Base-by-base conservation (phyloP, 2,113 vertebrate species). In the Halcyon malimbica region DNA sequence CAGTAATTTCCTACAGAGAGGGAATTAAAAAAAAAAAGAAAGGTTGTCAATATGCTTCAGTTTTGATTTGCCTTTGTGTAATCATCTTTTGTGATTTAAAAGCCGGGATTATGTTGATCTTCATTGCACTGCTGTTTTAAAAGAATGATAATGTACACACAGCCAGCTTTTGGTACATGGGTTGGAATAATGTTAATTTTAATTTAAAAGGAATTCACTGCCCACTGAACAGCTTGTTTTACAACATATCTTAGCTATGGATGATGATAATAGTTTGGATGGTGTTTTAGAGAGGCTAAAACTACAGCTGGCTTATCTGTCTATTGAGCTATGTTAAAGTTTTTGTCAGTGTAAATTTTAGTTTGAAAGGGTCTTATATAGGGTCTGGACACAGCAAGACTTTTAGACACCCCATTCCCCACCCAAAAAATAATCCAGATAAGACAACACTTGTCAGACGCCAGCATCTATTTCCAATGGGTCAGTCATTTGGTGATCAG, bases 11-110 rank as follows among this genome's bases (percentile, higher is more conserved):
- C 82, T 76, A 75, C 24, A 21, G 59, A 26, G 35, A 12, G 11
- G 14, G 15, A 1, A 4, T 2, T 0, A 39, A 15, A 17, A 31
- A 19, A 14, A 14, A 20, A 31, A 23, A 16, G 25, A 2, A 44
- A n/a, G 50, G 44, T 65, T 90, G 68, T 83, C 5, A 6, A 64
- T 87, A 50, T 44, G 28, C 68, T 93, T 97, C 64, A 69, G 64
- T 76, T 76, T 94, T 68, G 67, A 35, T 92, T 92, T 95, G 67
- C 31, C 31, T 63, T 42, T 41, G 25, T 60, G 18, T 77, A 92
- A 95, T 87, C 21, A 89, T 67, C 39, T 68, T 83, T 29, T 80
- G 37, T 78, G 74, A 94, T 81, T 92, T 85, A 85, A 77, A 92
- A 88, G 37, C 48, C 81, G 62, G 39, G 53, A 82, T 76, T 70